Evolutionary conservation across 2,113 vertebrate species (phyloP).

Genomic region (Hippoglossus stenolepis): DNA sequence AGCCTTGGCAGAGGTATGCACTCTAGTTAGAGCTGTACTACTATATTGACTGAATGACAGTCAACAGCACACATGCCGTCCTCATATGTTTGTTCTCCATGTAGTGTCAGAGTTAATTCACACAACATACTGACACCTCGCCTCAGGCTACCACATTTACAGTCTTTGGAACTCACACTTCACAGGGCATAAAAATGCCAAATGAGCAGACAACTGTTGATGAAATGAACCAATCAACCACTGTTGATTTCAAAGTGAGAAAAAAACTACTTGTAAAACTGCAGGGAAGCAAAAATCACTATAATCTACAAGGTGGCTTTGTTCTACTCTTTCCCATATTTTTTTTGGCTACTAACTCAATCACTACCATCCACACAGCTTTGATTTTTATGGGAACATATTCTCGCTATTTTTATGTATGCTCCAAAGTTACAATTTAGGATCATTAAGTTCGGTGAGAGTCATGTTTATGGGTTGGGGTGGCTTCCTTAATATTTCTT

Average conservation of each 20-base stretch:
- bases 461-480: slow-evolving; percentile 38
- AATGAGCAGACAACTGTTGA: slow-evolving; percentile 22
- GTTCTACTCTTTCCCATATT: slow-evolving; percentile 24
- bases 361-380: slow-evolving; percentile 7
- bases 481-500: slow-evolving; percentile 50
- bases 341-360: slow-evolving; percentile 12
- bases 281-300: slow-evolving; percentile 12
- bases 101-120: not conserved
- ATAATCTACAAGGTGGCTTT: slow-evolving; percentile 12
- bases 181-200: slow-evolving; percentile 10
- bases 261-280: slow-evolving; percentile 17
- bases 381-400: slow-evolving; percentile 23
- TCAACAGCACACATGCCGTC: not conserved
- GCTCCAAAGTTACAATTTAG: slow-evolving; percentile 37
- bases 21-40: not conserved
- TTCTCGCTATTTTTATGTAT: slow-evolving; percentile 22
- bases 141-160: slow-evolving; percentile 6
- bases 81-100: not conserved
- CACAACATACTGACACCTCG: slow-evolving; percentile 4
- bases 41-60: not conserved
- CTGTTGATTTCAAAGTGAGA: slow-evolving; percentile 23
- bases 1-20: no score
- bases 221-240: slow-evolving; percentile 25
- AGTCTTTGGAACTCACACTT: slow-evolving; percentile 6
- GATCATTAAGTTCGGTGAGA: slow-evolving; percentile 29